Conservation (phyloP, 2,113 vertebrate species). For the Abramis brama region DNA sequence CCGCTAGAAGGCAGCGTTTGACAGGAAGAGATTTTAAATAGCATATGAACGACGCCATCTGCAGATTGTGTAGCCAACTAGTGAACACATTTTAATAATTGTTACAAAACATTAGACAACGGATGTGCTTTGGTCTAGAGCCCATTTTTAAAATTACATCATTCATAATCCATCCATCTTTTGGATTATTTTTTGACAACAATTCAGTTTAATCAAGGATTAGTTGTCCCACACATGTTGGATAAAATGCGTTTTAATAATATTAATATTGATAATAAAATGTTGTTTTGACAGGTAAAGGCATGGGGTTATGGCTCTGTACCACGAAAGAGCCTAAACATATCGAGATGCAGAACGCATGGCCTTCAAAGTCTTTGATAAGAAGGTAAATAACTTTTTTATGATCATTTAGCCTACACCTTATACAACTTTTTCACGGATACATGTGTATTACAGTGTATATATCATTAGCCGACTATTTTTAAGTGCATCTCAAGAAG, state of each 20-base stretch:
- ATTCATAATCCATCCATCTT: constrained; percentile 33
- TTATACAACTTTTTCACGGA: too few relatives aligned
- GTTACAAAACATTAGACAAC: constrained; percentile 21
- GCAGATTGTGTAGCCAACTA: neutral
- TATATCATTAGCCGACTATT: too few relatives aligned
- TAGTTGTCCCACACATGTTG: neutral
- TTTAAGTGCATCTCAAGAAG: too few relatives aligned
- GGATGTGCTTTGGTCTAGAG: neutral
- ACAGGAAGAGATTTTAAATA: neutral
- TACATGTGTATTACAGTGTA: too few relatives aligned
- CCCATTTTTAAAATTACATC: neutral
- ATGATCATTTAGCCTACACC: too few relatives aligned
- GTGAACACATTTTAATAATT: neutral
- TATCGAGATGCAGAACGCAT: neutral
- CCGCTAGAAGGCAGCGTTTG: constrained; percentile 1
- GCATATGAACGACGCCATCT: constrained; percentile 42
- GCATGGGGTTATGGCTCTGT: constrained; percentile 5
- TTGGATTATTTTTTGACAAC: neutral
- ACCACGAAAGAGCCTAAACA: neutral
- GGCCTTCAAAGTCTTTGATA: neutral
- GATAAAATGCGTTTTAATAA: constrained; percentile 23
- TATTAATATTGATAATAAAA: neutral
- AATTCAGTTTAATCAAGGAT: constrained; percentile 20
- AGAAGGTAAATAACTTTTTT: neutral
- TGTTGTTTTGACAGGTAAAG: constrained; percentile 64